Base-by-base conservation (phyloP, 2,888 invertebrate genomes). In the Eupeodes luniger region DNA sequence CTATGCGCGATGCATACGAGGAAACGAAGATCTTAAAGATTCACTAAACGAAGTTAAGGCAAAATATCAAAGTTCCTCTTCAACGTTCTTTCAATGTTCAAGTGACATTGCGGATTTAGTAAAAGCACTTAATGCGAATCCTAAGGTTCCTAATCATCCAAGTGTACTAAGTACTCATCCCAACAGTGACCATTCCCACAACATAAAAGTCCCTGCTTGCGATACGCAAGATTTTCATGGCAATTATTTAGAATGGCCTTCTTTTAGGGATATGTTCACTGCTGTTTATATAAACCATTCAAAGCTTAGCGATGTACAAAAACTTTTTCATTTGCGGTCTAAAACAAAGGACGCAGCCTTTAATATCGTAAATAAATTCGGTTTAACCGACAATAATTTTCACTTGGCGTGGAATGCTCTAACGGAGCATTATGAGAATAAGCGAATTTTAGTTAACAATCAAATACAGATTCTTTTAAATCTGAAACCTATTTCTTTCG, bases 401-500 rank as follows among this genome's bases (percentile, higher is more conserved):
- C 4, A 49, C 1, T 4, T 49, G 1, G 49, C 49, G 1, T 49
- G 49, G 49, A 12, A 12, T 12, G 49, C 49, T 11, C 12, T 49
- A 2, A 12, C 1, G 12, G 49, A 49, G 4, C 12, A 12, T 12
- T 49, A 49, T 12, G 49, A 49, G 12, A 49, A 49, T 12, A 49
- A 49, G 12, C 11, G 49, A 11, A 72, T 81, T 4, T 49, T 88
- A 7, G 67, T 80, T 1, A 87, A 84, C 27, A 57, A 55, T 9
- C 49, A 49, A 49, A 12, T 49, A 2, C 12, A 12, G 5, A 49
- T 12, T 49, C 12, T 49, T 4, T 49, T 49, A 4, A 49, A 49
- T 49, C 12, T 19, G 19, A 19, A 49, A 12, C 49, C 3, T 3
- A 47, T 47, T 47, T 3, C 9, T 9, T 10, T 47, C 7, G 49